phyloP scores from a whole-genome alignment of 2,888 invertebrate genomes.

The Aphodius granarius region DNA sequence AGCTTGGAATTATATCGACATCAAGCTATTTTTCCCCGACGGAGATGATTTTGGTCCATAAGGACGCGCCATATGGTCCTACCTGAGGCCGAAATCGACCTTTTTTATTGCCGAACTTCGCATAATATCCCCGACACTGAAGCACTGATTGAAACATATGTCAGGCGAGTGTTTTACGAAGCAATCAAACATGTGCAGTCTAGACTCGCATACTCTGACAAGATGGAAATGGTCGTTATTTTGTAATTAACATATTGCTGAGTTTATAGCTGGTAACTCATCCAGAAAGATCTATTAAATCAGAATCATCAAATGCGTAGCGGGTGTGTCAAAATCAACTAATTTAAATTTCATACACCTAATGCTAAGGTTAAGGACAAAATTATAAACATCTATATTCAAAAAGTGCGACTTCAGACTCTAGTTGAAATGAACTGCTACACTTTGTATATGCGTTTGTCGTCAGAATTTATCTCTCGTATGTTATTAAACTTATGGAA shows the following conservation, averaged over 20 bases:
- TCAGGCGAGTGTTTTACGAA: slow-evolving; percentile 10
- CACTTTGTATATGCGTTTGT: too few relatives aligned
- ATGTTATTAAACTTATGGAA: too few relatives aligned
- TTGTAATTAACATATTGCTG: not conserved
- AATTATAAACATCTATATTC: too few relatives aligned
- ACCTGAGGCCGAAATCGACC: not conserved
- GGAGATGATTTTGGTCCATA: slow-evolving; percentile 1
- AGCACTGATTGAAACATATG: slow-evolving; percentile 23
- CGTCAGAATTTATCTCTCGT: too few relatives aligned
- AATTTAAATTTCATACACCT: too few relatives aligned
- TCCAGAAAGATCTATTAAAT: too few relatives aligned
- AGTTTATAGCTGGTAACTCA: not conserved
- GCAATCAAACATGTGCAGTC: slow-evolving; percentile 1
- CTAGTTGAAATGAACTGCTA: too few relatives aligned
- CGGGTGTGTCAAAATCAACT: too few relatives aligned
- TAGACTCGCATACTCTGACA: not conserved
- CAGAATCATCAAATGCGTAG: too few relatives aligned
- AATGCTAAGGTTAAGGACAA: too few relatives aligned
- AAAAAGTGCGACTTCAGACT: too few relatives aligned
- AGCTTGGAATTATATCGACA: slow-evolving; percentile 6
- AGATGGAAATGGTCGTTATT: not conserved
- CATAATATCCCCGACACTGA: slow-evolving; percentile 6
- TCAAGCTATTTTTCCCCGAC: slow-evolving; percentile 2
- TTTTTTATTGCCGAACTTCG: slow-evolving; percentile 9
- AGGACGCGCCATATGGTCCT: slow-evolving; percentile 10